Conservation (phyloP, 2,888 invertebrate genomes). For the Chrysolina oricalcia region DNA sequence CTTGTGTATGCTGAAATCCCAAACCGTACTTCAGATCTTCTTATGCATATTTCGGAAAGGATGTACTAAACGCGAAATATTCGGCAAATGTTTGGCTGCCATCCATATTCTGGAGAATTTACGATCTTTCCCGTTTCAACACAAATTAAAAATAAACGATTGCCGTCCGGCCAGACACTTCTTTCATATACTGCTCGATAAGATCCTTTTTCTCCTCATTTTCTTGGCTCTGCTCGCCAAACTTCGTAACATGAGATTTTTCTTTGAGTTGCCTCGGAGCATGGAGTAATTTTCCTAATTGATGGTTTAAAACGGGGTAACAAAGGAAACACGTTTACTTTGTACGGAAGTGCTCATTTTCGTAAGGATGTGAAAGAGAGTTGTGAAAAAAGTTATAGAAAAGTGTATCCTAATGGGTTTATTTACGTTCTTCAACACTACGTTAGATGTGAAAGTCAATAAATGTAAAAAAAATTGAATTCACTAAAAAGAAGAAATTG, state of each 20-base stretch:
- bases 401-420: no score
- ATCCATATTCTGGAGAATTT: slow-evolving; percentile 48
- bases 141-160: slow-evolving; percentile 54
- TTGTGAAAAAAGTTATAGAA: no score
- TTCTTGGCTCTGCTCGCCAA: slow-evolving; percentile 35
- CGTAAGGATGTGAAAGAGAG: no score
- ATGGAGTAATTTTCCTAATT: slow-evolving; percentile 15
- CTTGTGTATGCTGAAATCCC: neutral
- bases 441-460: no score
- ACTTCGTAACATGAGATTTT: slow-evolving; percentile 32
- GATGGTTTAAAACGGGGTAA: neutral
- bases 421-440: no score
- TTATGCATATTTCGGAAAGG: slow-evolving; percentile 32
- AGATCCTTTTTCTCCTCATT: slow-evolving; percentile 42
- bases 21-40: slow-evolving; percentile 34
- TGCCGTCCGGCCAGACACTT: slow-evolving; percentile 43
- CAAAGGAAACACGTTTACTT: neutral
- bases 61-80: slow-evolving; percentile 34
- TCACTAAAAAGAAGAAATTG: no score
- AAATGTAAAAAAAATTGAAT: no score
- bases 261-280: neutral
- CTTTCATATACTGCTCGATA: slow-evolving; percentile 47
- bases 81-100: slow-evolving; percentile 43
- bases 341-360: no score
- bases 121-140: slow-evolving; percentile 51